phyloP scores from a whole-genome alignment of 2,888 invertebrate species.

The Malthinus seriepunctatus region DNA sequence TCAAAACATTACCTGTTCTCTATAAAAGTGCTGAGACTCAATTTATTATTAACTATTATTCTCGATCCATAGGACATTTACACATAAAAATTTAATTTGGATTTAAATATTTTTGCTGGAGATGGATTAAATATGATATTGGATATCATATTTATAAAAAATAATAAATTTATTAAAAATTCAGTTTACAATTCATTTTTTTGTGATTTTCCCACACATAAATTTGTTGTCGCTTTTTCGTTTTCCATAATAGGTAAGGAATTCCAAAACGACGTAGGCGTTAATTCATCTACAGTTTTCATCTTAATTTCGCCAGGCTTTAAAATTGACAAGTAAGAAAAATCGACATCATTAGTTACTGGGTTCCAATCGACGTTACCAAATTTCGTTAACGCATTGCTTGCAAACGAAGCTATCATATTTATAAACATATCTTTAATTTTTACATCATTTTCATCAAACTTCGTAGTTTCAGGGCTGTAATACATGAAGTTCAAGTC shows the following conservation, averaged over 20 bases:
- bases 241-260: conserved; percentile 8
- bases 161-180: too few relatives aligned
- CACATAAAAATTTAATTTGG: too few relatives aligned
- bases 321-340: conserved; percentile 6
- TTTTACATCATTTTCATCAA: conserved; percentile 1
- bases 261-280: conserved; percentile 7
- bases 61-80: too few relatives aligned
- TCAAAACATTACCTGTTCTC: too few relatives aligned
- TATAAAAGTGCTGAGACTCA: too few relatives aligned
- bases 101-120: too few relatives aligned
- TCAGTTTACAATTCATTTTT: too few relatives aligned
- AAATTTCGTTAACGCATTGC: conserved; percentile 2
- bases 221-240: not conserved
- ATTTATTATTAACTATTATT: too few relatives aligned
- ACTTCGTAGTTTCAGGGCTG: not conserved
- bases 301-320: not conserved
- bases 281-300: not conserved
- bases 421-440: conserved; percentile 14
- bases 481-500: not conserved
- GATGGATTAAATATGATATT: too few relatives aligned
- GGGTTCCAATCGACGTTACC: not conserved
- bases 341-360: not conserved
- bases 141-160: too few relatives aligned
- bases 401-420: not conserved
- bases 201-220: too few relatives aligned